Evolutionary conservation across 2,113 vertebrate genomes (phyloP), one percentile per base, ranked within the genome.

Genomic region (Melozone crissalis): DNA sequence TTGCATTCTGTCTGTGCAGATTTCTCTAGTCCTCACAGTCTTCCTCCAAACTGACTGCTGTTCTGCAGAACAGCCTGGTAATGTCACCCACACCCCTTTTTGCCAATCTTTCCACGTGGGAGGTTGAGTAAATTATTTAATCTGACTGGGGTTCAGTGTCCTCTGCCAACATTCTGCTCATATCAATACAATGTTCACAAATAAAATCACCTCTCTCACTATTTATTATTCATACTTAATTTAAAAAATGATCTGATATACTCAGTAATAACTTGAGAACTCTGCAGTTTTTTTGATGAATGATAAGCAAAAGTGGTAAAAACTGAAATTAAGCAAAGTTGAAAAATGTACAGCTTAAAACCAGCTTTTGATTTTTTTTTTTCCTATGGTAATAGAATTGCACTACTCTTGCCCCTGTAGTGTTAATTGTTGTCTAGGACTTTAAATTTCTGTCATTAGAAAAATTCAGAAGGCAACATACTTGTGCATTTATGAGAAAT

Each of bases 371-470:
- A 90, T 94, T 94, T 93, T 58, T 97, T 94, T 93, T 93, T 58
- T 19, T 3, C 93, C 90, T 77, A 11, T 18, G 35, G 61, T 78
- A 91, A 89, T 90, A 91, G 93, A 96, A 96, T 96, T 90, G 88
- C 58, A 85, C 66, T 90, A 59, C 67, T 93, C 93, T 91, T 95
- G 69, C 78, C 94, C 93, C 94, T 92, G 84, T 63, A 95, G 96
- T 93, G 97, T 90, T 97, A 96, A 97, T 96, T 97, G 95, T 95
- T 95, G 87, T 95, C 96, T 94, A 89, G 84, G 86, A 80, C 91
- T 96, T 95, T 58, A 95, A 93, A 96, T 97, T 97, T 97, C 93
- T 94, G 93, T 93, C 93, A 94, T 95, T 97, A 97, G 93, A 93
- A 95, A 97, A 97, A 97, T 94, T 69, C 82, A 90, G 94, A 93